Percentiles rank a stretch among this genome's conserved stretches.
These are phyloP conservation scores for Mionectes olivaceus DNA, from an alignment of 2,797 vertebrate species.

Conservation along the genomic window DNA sequence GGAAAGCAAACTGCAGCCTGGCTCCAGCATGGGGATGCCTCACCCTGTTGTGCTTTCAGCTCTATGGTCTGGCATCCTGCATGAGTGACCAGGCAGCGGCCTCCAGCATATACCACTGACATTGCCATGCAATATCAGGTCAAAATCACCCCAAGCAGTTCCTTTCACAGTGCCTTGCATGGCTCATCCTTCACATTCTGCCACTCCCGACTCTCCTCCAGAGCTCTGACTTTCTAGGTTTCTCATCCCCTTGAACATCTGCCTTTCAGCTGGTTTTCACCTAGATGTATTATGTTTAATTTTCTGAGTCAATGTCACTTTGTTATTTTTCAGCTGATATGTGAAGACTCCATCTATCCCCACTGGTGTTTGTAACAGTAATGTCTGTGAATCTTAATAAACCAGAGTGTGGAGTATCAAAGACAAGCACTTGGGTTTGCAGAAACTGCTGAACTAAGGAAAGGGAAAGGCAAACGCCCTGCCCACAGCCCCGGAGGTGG, in stretches of 20 bases:
- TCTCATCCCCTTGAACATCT: not conserved
- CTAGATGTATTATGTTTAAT: not conserved
- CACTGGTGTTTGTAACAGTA: not conserved
- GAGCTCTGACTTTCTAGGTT: not conserved
- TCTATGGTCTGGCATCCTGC: not conserved
- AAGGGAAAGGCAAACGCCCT: not conserved
- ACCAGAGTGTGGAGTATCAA: not conserved
- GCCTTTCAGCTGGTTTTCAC: not conserved
- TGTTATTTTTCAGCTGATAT: not conserved
- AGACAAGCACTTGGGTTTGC: not conserved
- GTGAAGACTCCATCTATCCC: not conserved
- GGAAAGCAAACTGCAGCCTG: not conserved
- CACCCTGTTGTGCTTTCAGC: not conserved
- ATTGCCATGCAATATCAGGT: fast-evolving
- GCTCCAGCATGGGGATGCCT: not conserved
- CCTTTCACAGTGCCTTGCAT: not conserved
- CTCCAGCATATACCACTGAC: not conserved
- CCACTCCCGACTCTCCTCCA: fast-evolving
- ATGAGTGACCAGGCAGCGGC: fast-evolving
- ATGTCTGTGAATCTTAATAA: conserved; percentile 9
- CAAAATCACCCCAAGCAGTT: not conserved
- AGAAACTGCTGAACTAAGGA: not conserved
- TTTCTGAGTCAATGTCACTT: conserved; percentile 17
- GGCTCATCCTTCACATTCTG: not conserved
- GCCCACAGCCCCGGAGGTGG: not conserved